Evolutionary conservation across 2,888 invertebrate species (phyloP), one percentile per base, ranked within the genome.

Genomic region (Plagodis pulveraria): DNA sequence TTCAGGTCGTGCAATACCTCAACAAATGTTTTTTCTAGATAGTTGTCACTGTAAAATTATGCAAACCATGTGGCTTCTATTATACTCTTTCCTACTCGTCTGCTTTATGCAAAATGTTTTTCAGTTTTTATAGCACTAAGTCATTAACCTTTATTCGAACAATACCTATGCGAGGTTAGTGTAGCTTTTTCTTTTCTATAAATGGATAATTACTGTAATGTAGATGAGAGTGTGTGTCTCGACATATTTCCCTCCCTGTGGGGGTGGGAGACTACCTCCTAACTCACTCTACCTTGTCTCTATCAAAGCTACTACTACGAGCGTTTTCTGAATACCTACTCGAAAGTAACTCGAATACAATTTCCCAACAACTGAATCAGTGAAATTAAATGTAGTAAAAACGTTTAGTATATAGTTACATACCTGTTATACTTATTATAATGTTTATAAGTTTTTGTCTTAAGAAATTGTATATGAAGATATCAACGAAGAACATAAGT

Each of bases 151-250:
- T 36, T 7, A 1, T 6, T 36, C 36, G 36, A 50, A n/a, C 10
- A 42, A 71, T 76, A 78, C 22, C 22, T 22, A 22, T 71, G 74
- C 67, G 49, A 72, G 67, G 69, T 67, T 69, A 62, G 46, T 58
- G 76, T 79, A 75, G 60, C 76, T 81, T 75, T 76, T 78, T 78
- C 76, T 83, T 80, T 73, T 74, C 77, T 76, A 80, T 89, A 89
- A 89, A 89, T 86, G 84, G 84, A 87, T 91, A 89, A 90, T 91
- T 91, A 91, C 83, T 81, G 84, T 90, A 90, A 91, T 90, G 89
- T 88, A 86, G 83, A 79, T 78, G 80, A 70, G 80, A 76, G 78
- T 77, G 88, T 84, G 87, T 85, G 84, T 84, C 80, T 81, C 81
- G 80, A 83, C 83, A 84, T 87, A 84, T 87, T 86, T 84, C 83